These are phyloP conservation scores for Exocentrus adspersus DNA, from an alignment of 2,888 invertebrate genomes.

Conservation along the genomic window DNA sequence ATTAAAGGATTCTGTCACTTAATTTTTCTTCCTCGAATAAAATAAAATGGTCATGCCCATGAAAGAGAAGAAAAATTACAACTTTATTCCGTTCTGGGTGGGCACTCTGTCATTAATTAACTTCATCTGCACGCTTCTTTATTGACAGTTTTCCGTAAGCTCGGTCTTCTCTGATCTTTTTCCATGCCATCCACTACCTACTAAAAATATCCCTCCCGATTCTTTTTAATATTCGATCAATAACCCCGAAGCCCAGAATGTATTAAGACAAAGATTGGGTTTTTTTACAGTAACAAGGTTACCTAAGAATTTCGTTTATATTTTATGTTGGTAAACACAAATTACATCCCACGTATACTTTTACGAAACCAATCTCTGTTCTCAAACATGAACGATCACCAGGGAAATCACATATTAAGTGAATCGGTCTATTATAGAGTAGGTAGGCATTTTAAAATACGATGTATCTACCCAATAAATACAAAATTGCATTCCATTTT, in stretches of 20 bases:
- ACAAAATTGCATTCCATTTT: too few relatives aligned
- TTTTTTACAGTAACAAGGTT: too few relatives aligned
- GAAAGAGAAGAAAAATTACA: slow-evolving; percentile 10
- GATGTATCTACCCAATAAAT: too few relatives aligned
- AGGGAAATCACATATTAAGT: too few relatives aligned
- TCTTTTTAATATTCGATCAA: slow-evolving; percentile 7
- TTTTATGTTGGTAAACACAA: too few relatives aligned
- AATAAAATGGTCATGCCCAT: slow-evolving; percentile 12
- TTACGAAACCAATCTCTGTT: too few relatives aligned
- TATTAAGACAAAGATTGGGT: background rate
- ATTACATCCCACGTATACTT: too few relatives aligned
- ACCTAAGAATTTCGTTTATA: too few relatives aligned
- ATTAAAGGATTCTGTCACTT: too few relatives aligned
- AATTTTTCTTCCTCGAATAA: slow-evolving; percentile 13
- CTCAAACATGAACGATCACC: too few relatives aligned
- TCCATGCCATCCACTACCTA: slow-evolving; percentile 1
- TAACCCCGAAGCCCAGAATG: background rate
- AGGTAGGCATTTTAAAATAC: too few relatives aligned
- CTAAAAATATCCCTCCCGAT: background rate
- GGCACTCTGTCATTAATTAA: slow-evolving; percentile 19
- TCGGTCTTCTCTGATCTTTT: background rate
- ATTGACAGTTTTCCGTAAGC: slow-evolving; percentile 10
- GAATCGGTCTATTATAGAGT: too few relatives aligned
- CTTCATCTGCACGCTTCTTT: slow-evolving; percentile 9
- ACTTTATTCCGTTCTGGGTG: slow-evolving; percentile 10